These are phyloP conservation scores for Brotogeris chrysoptera DNA, from an alignment of 2,797 vertebrate genomes.

Conservation along the genomic window DNA sequence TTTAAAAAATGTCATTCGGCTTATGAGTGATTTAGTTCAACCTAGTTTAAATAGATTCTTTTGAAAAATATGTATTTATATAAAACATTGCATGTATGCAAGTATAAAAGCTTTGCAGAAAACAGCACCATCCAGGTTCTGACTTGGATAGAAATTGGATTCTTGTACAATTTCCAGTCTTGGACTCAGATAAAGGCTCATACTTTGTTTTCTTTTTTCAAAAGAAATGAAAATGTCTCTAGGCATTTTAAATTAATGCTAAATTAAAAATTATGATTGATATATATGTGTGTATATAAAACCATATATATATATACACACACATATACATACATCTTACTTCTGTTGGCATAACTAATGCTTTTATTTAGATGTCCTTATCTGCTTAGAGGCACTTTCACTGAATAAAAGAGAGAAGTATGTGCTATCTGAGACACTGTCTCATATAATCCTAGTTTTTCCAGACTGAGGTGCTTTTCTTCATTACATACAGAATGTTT, in stretches of 20 bases:
- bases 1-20: conserved; percentile 16
- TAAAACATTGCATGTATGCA: background rate
- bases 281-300: background rate
- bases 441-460: background rate
- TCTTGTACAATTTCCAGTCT: background rate
- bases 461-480: background rate
- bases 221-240: background rate
- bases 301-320: background rate
- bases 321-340: background rate
- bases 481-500: background rate
- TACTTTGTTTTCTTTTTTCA: background rate
- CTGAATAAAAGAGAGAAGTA: background rate
- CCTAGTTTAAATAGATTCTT: conserved; percentile 1
- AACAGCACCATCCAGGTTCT: background rate
- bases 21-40: conserved; percentile 45
- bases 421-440: background rate
- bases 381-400: background rate
- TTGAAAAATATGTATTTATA: conserved; percentile 1
- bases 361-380: conserved; percentile 19
- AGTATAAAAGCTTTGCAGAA: background rate
- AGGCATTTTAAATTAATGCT: conserved; percentile 16
- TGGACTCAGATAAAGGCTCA: conserved; percentile 11
- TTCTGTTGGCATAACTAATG: background rate
- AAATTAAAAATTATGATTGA: background rate
- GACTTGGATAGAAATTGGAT: background rate